Evolutionary conservation across 2,888 invertebrate species (phyloP), one percentile per base, ranked within the genome.

Genomic region (Chorisops tibialis): DNA sequence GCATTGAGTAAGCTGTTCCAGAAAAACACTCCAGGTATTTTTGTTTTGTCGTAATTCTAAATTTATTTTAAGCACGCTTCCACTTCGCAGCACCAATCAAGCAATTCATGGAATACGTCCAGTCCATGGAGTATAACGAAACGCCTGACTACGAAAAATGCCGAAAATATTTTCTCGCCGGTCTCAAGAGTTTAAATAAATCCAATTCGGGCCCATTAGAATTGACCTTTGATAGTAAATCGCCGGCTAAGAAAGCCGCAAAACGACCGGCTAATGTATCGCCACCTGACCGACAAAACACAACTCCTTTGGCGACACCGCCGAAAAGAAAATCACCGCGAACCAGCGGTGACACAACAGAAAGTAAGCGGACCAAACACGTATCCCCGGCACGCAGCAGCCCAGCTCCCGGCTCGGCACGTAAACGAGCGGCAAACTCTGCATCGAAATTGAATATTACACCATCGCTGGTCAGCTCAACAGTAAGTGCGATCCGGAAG

Each of bases 101-200:
- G 11, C 82, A 85, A 56, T 90, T 83, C 71, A 81, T 92, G 69
- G 83, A 85, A 64, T 85, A 89, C 71, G 82, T 91, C 3, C 80
- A 83, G 50, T 81, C 82, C 39, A 68, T 93, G 69, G 81, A 87
- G 66, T 89, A 88, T 68, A 84, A 89, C 69, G 85, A 87, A 16
- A 77, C 76, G 12, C 91, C 93, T 0, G 85, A 93, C 73, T 93
- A 93, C 73, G 79, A 82, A 1, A 85, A 87, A 73, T 86, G 89
- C 66, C 81, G 84, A 14, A 81, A 84, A 64, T 78, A 89, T 14
- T 86, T 93, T 66, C 76, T 79, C 21, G 77, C 77, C 45, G 91
- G 86, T 12, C 76, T 93, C 1, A 86, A 87, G 71, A 77, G 80
- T 18, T 75, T 85, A 52, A 85, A 85, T 7, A 81, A 83, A 41